Evolutionary conservation across 2,797 vertebrate species (phyloP).

Genomic region (Eutrigla gurnardus): DNA sequence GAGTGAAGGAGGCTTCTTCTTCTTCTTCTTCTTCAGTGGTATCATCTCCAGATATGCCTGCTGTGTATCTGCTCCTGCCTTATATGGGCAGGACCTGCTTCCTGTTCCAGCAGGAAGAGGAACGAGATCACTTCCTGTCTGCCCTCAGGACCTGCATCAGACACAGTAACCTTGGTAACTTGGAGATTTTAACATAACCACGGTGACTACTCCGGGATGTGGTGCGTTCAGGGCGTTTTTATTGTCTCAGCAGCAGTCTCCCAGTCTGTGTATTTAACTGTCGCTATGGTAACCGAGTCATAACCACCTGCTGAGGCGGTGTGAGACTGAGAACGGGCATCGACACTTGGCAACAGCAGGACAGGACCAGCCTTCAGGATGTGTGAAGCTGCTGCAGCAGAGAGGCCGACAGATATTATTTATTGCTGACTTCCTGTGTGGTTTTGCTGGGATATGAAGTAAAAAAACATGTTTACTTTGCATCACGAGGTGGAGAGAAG

Average conservation of each 20-base stretch:
- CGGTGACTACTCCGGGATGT: no score
- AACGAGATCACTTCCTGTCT: slow-evolving; percentile 83
- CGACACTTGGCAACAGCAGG: no score
- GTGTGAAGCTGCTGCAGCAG: background rate
- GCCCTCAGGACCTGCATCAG: slow-evolving; percentile 88
- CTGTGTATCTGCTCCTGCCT: slow-evolving; percentile 89
- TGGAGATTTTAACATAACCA: no score
- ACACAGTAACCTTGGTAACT: slow-evolving; percentile 87
- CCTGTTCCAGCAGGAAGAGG: slow-evolving; percentile 82
- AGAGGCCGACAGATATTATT: slow-evolving; percentile 51
- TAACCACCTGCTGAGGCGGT: background rate
- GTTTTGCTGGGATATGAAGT: slow-evolving; percentile 40
- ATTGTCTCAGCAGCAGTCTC: no score
- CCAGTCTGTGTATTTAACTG: background rate
- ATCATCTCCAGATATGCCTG: slow-evolving; percentile 81
- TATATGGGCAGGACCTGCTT: slow-evolving; percentile 87
- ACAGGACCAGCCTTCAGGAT: background rate
- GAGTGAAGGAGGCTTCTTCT: slow-evolving; percentile 81
- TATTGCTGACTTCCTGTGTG: slow-evolving; percentile 64
- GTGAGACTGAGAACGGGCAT: background rate
- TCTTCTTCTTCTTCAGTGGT: slow-evolving; percentile 58
- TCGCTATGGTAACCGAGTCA: background rate
- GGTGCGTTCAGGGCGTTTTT: no score
- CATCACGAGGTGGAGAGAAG: slow-evolving; percentile 20
- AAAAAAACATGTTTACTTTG: slow-evolving; percentile 11